Conservation (phyloP, 2,888 invertebrate species). For the Parasteatoda lunata region DNA sequence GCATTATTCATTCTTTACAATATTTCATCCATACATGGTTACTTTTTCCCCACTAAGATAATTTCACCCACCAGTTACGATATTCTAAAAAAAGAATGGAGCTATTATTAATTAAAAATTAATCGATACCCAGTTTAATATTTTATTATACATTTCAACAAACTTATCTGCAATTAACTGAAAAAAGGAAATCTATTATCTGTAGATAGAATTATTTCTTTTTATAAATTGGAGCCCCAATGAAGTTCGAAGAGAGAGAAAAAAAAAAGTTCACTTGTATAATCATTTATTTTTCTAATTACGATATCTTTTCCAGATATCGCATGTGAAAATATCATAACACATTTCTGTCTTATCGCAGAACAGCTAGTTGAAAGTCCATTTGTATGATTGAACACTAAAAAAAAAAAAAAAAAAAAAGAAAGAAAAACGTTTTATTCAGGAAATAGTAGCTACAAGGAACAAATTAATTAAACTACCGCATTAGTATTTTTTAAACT, state of each 20-base stretch:
- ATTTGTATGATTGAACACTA: conserved; percentile 35
- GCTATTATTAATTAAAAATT: not conserved
- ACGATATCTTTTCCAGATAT: conserved; percentile 18
- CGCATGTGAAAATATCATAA: conserved; percentile 23
- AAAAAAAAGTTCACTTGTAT: not conserved
- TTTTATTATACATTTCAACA: not conserved
- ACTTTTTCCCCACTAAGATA: too few species aligned
- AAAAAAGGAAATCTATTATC: not conserved
- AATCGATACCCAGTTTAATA: not conserved
- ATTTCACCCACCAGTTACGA: too few species aligned
- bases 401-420: conserved; percentile 19
- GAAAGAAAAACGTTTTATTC: not conserved
- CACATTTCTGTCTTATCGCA: conserved; percentile 17
- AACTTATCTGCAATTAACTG: not conserved
- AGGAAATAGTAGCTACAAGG: conserved; percentile 11
- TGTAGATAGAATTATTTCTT: not conserved
- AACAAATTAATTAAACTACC: conserved; percentile 52
- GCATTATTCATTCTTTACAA: too few species aligned
- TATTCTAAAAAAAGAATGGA: too few species aligned
- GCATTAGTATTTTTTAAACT: conserved; percentile 18
- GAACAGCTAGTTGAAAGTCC: conserved; percentile 25
- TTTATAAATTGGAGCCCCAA: not conserved
- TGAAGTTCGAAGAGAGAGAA: not conserved
- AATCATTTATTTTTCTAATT: conserved; percentile 27
- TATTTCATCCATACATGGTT: too few species aligned